A percentile compares a stretch with the other conserved stretches of the same genome.
phyloP scores from a whole-genome alignment of 2,888 invertebrate genomes.

The Ectemnius lituratus region DNA sequence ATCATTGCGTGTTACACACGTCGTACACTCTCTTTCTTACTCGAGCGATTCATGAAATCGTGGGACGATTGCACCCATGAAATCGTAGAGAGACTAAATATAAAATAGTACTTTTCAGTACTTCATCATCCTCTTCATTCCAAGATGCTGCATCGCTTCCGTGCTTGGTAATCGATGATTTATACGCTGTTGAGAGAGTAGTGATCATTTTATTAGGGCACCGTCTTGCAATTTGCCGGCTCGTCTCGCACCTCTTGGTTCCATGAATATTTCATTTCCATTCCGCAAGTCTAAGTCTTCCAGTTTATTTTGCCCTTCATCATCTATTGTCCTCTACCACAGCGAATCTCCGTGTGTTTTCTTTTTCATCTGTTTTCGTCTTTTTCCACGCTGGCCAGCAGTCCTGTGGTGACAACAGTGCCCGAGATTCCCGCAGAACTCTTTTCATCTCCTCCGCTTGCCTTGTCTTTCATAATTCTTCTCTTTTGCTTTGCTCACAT shows the following conservation, averaged over 20 bases:
- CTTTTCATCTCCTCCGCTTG: too few species aligned
- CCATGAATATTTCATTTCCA: conserved; percentile 4
- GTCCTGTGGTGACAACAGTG: too few species aligned
- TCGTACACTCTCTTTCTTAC: background rate
- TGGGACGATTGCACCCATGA: background rate
- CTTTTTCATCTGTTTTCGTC: background rate
- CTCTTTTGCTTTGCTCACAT: too few species aligned
- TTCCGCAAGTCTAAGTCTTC: background rate
- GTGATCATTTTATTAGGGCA: background rate
- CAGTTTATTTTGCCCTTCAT: background rate
- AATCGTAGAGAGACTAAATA: too few species aligned
- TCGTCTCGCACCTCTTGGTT: background rate
- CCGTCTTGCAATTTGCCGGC: background rate
- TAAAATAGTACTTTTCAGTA: background rate
- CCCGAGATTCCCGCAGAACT: too few species aligned
- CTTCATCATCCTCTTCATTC: background rate
- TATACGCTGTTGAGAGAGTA: background rate
- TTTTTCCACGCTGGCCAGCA: too few species aligned
- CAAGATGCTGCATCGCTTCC: background rate
- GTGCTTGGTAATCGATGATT: background rate
- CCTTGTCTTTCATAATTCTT: too few species aligned
- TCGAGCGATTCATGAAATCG: background rate
- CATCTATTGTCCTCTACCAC: background rate
- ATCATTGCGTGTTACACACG: background rate
- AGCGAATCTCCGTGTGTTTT: background rate